Evolutionary conservation across 1,140 invertebrate species (phyloP).

Genomic region (Trichonephila inaurata): DNA sequence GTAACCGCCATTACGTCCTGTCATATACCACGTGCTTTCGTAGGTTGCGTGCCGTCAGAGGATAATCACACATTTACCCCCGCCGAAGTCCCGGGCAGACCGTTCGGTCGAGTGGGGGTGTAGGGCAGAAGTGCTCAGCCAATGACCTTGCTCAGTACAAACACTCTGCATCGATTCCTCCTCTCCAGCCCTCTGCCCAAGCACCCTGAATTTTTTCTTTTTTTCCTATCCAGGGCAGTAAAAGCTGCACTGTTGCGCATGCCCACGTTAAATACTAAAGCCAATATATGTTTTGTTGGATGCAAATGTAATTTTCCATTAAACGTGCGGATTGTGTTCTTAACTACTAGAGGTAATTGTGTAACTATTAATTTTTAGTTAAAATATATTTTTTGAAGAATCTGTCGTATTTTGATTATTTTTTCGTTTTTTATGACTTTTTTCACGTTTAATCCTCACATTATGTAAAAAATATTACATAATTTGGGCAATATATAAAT

Average conservation of each 20-base stretch:
- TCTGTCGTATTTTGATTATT: too few species aligned
- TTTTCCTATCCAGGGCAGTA: background rate
- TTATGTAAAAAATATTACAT: too few species aligned
- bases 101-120: background rate
- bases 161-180: slow-evolving; percentile 26
- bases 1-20: background rate
- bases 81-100: slow-evolving; percentile 3
- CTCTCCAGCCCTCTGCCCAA: background rate
- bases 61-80: slow-evolving; percentile 19
- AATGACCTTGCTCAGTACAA: slow-evolving; percentile 16
- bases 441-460: too few species aligned
- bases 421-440: too few species aligned
- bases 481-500: too few species aligned
- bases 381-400: too few species aligned
- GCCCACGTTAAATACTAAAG: background rate
- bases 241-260: background rate
- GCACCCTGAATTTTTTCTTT: background rate
- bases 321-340: too few species aligned
- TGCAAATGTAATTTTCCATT: too few species aligned
- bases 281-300: too few species aligned
- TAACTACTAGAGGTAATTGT: too few species aligned
- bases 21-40: slow-evolving; percentile 3
- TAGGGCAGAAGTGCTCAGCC: background rate
- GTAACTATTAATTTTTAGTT: too few species aligned
- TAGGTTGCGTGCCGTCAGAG: background rate